Evolutionary conservation across 2,888 invertebrate species (phyloP), one percentile per base, ranked within the genome.

Genomic region (Microdon myrmicae): DNA sequence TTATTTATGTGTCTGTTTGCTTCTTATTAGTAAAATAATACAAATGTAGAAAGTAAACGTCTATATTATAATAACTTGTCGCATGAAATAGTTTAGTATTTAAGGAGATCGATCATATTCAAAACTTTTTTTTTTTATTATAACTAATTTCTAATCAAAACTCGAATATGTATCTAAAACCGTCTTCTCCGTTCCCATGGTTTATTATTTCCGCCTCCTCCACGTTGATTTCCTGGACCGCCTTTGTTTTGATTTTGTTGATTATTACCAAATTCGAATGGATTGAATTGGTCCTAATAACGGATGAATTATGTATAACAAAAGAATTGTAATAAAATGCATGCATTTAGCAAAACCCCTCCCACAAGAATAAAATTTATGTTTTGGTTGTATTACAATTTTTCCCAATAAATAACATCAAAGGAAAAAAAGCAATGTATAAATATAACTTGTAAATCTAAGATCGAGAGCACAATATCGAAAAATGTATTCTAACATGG

Each of bases 111-210:
- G n/a, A n/a, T n/a, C n/a, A n/a, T n/a, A n/a, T n/a, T n/a, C n/a
- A n/a, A n/a, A n/a, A n/a, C n/a, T n/a, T n/a, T n/a, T n/a, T n/a
- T n/a, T n/a, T n/a, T n/a, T n/a, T n/a, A n/a, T n/a, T n/a, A n/a
- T n/a, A n/a, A n/a, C n/a, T n/a, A n/a, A n/a, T n/a, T n/a, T n/a
- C n/a, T n/a, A n/a, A n/a, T n/a, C n/a, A n/a, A n/a, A n/a, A n/a
- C n/a, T n/a, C n/a, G n/a, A 26, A 19, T 23, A 8, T 44, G 20
- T 38, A n/a, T 22, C 74, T 79, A 80, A 73, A 79, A 80, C 71
- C 80, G 80, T 73, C 80, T 75, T 67, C 80, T 72, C 71, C 78
- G 71, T 69, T 73, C 77, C 77, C 77, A 77, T 68, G 78, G 78
- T 69, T 74, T 76, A 70, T 72, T 75, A 72, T 74, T 68, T 29